Base-by-base conservation (phyloP, 2,797 vertebrate species). In the Malacoctenus gilli region DNA sequence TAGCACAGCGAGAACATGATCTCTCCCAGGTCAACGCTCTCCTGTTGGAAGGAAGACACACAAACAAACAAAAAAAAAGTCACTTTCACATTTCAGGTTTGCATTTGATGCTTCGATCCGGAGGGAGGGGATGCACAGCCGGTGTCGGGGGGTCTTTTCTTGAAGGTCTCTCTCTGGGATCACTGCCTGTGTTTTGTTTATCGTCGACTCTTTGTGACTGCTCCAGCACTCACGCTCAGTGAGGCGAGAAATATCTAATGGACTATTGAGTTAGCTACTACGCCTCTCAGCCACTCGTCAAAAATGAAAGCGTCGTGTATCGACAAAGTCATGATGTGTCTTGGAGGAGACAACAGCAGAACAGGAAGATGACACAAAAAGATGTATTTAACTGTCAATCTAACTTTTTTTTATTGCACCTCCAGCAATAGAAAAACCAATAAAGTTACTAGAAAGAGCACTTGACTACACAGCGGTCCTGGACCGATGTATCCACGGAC, bases 1-100 rank as follows among this genome's bases (percentile, higher is more conserved):
- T 99, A 99, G 89, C 97, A 99, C 37, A 99, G 93, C 31, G 97
- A 99, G 85, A 99, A 99, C 97, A 99, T 99, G 92, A 98, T 95
- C 92, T 99, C 97, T 18, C 97, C 97, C 68, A 99, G 92, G 89
- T 99, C 97, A 75, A 99, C 96, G 9, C 95, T 99, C 77, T 99
- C 97, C 97, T 99, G 86, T 75, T 36, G 25, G 36, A 68, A 55
- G 73, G 43, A 59, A 53, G 58, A 39, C 63, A 31, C 32, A 48
- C 39, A 2, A 60, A 39, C 10, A 59, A 4, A 32, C n/a, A 16
- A 16, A 16, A 59, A 20, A 34, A 16, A 36, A 48, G 43, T 40
- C 9, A 53, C 0, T 46, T 21, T 74, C 8, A 70, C 25, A n/a
- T 19, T 59, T 47, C 15, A 62, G 23, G 30, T 57, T 70, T 37